phyloP scores from a whole-genome alignment of 2,888 invertebrate species.

The Metalampra italica region DNA sequence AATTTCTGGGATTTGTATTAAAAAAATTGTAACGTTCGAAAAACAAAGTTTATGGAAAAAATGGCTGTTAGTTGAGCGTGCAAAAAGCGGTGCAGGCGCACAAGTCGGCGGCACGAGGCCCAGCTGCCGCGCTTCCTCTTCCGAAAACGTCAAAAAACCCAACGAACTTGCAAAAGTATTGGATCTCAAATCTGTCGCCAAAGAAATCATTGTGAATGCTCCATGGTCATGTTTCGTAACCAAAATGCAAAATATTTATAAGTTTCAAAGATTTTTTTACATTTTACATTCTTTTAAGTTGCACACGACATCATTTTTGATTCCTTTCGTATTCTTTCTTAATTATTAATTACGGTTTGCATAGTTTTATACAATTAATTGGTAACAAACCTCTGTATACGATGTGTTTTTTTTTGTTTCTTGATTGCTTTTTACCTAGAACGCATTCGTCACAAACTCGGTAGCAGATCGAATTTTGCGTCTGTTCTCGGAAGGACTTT shows the following conservation, averaged over 20 bases:
- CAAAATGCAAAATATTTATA: constrained; percentile 2
- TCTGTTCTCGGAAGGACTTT: constrained; percentile 58
- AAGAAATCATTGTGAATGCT: constrained; percentile 36
- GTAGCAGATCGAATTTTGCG: constrained; percentile 38
- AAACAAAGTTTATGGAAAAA: constrained; percentile 43
- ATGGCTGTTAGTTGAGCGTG: constrained; percentile 53
- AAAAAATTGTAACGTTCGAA: constrained; percentile 39
- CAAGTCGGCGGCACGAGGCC: constrained; percentile 62
- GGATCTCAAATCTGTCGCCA: constrained; percentile 61
- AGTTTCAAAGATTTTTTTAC: background rate
- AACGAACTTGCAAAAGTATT: constrained; percentile 33
- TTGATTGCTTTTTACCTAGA: constrained; percentile 13
- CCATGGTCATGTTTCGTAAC: background rate
- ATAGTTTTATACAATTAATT: background rate
- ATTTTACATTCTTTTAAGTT: background rate
- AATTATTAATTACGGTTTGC: background rate
- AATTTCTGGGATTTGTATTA: constrained; percentile 15
- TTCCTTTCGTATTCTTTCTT: background rate
- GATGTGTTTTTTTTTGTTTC: background rate
- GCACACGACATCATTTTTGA: background rate
- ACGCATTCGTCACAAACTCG: constrained; percentile 21
- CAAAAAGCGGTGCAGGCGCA: constrained; percentile 57
- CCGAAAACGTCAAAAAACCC: constrained; percentile 54
- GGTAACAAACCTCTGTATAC: background rate
- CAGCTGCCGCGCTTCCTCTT: constrained; percentile 75